Percentiles rank a stretch among this genome's conserved stretches.
Conservation (phyloP, 2,113 vertebrate genomes). For the Odobenus rosmarus region DNA sequence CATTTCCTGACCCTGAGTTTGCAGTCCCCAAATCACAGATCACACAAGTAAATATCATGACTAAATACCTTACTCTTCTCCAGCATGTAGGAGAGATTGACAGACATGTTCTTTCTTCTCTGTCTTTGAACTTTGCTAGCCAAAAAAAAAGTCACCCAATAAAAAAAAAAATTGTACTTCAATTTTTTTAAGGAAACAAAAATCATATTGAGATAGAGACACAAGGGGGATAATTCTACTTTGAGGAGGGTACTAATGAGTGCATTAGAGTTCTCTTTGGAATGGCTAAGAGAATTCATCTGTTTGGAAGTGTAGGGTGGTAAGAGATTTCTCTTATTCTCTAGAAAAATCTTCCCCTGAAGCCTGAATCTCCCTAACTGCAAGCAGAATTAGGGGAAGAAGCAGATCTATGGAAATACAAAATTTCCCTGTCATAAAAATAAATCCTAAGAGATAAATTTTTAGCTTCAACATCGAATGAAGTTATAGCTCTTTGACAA, state of each 20-base stretch:
- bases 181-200: slow-evolving; percentile 25
- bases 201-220: slow-evolving; percentile 11
- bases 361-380: slow-evolving; percentile 23
- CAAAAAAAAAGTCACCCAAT: neutral
- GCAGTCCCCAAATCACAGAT: neutral
- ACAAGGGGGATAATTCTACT: neutral
- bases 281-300: slow-evolving; percentile 26
- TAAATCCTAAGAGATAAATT: slow-evolving; percentile 75
- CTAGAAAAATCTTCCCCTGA: slow-evolving; percentile 15
- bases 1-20: neutral
- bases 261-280: neutral
- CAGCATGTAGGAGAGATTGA: neutral
- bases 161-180: neutral
- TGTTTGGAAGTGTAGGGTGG: neutral
- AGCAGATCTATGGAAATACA: slow-evolving; percentile 56
- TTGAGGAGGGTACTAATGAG: neutral
- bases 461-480: slow-evolving; percentile 70
- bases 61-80: neutral
- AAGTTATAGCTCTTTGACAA: slow-evolving; percentile 78
- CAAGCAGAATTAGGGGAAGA: slow-evolving; percentile 55
- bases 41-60: neutral
- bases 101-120: neutral
- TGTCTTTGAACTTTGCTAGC: neutral
- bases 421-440: slow-evolving; percentile 64
- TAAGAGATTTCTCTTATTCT: neutral